Evolutionary conservation across 2,113 vertebrate species (phyloP), one percentile per base, ranked within the genome.

Genomic region (Trematocara zebra): DNA sequence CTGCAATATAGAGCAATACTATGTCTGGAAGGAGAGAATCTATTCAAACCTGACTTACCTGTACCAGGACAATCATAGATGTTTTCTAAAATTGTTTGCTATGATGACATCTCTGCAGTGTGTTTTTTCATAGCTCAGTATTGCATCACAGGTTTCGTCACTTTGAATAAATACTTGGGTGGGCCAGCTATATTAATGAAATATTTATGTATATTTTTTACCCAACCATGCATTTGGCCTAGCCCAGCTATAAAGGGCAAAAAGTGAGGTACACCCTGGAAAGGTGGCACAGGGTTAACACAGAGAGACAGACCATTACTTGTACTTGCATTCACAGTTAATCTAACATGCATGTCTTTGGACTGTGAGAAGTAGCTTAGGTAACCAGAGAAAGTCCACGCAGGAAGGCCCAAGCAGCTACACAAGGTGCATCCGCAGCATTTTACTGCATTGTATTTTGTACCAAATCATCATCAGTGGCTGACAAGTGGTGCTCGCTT

Each of bases 141-240:
- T 2, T 69, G 8, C 64, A 69, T 69, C 64, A 44, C 37, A 42
- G 3, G 5, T 26, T 69, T 44, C 1, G 2, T 72, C 37, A 72
- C 3, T 72, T 72, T 1, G 64, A 72, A 44, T 72, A 23, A 42
- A 42, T 72, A 8, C 37, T 69, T 0, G 37, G n/a, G 20, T 26
- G 7, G 8, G 37, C 8, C n/a, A 23, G 64, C 7, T 42, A 69
- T 69, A 67, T 67, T 67, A 67, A 8, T 20, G 3, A 8, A 42
- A 3, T 40, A 8, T 64, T 35, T 35, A 64, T 33, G 17, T 61
- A 61, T 64, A 35, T 12, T 7, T 40, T 23, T 42, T 40, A 42
- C 11, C 64, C 11, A 42, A 23, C n/a, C 35, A 15, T 72, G 0
- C 0, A 26, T 72, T 44, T 72, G n/a, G n/a, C n/a, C 7, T 4